These are phyloP conservation scores for Cichlasoma orientale DNA, from an alignment of 2,797 vertebrate species.

Conservation along the genomic window DNA sequence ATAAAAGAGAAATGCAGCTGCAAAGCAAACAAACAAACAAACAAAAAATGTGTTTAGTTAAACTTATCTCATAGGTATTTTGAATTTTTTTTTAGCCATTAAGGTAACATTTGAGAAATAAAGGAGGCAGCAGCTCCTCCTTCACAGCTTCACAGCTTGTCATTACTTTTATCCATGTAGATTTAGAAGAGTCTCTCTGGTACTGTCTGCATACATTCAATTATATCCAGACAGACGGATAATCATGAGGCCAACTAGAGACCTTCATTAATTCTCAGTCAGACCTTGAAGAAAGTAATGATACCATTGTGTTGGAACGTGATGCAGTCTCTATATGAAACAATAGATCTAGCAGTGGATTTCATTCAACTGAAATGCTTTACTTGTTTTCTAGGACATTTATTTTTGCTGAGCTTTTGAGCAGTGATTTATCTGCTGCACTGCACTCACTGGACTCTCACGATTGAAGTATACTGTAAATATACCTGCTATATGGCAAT, in stretches of 20 bases:
- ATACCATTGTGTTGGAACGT: slow-evolving; percentile 2
- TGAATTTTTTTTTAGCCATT: not conserved
- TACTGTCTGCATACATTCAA: slow-evolving; percentile 38
- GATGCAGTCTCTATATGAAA: slow-evolving; percentile 9
- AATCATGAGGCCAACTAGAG: slow-evolving; percentile 11
- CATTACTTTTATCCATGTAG: slow-evolving; percentile 2
- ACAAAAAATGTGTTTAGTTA: not conserved
- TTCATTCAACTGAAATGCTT: slow-evolving; percentile 28
- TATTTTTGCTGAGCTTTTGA: slow-evolving; percentile 36
- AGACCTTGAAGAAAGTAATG: slow-evolving; percentile 19
- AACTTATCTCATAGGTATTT: not conserved
- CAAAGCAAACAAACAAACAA: not conserved
- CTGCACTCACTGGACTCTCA: no score
- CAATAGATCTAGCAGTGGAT: slow-evolving; percentile 9
- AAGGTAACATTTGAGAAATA: slow-evolving; percentile 16
- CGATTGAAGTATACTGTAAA: slow-evolving; percentile 9
- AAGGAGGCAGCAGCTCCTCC: slow-evolving; percentile 3
- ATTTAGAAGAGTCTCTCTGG: slow-evolving; percentile 15
- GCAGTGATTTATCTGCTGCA: slow-evolving; percentile 31
- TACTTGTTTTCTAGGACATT: slow-evolving; percentile 25
- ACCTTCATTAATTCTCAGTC: slow-evolving; percentile 41
- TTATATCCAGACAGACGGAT: slow-evolving; percentile 22
- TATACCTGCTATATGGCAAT: not conserved
- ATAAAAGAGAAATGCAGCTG: not conserved
- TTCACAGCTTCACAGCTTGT: slow-evolving; percentile 4